These are phyloP conservation scores for Cephus pygmeus DNA, from an alignment of 2,888 invertebrate genomes.

Conservation along the genomic window DNA sequence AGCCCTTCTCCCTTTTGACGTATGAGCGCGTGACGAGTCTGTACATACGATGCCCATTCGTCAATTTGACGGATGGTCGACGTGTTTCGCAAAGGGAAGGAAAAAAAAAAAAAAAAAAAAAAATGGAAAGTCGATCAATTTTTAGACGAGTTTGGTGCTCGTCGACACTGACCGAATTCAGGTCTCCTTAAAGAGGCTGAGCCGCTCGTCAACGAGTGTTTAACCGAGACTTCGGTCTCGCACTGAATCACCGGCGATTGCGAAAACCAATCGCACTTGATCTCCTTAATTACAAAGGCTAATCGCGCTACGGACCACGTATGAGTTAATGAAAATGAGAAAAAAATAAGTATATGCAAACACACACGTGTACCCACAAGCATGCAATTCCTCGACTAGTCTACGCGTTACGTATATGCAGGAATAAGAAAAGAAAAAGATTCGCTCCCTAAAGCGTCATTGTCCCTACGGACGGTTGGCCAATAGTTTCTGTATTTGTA, in stretches of 20 bases:
- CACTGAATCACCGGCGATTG: background rate
- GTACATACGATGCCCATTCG: background rate
- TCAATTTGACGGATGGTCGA: background rate
- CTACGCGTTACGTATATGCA: no score
- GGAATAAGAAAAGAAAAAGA: no score
- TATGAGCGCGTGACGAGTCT: background rate
- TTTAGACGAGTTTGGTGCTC: background rate
- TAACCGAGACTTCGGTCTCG: background rate
- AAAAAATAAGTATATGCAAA: background rate
- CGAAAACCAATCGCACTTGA: background rate
- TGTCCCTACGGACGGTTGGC: no score
- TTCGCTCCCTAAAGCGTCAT: no score
- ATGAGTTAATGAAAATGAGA: background rate
- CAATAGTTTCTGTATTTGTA: background rate
- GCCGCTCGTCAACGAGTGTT: background rate
- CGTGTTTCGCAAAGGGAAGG: background rate
- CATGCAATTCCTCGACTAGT: background rate
- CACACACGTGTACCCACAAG: background rate
- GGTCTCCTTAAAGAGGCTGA: background rate
- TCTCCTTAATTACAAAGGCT: background rate
- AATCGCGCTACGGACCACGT: background rate
- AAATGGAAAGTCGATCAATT: background rate
- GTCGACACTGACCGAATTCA: background rate
- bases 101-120: background rate
- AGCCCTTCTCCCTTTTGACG: background rate